Conservation (phyloP, 2,888 invertebrate species). For the Eupithecia tripunctaria region DNA sequence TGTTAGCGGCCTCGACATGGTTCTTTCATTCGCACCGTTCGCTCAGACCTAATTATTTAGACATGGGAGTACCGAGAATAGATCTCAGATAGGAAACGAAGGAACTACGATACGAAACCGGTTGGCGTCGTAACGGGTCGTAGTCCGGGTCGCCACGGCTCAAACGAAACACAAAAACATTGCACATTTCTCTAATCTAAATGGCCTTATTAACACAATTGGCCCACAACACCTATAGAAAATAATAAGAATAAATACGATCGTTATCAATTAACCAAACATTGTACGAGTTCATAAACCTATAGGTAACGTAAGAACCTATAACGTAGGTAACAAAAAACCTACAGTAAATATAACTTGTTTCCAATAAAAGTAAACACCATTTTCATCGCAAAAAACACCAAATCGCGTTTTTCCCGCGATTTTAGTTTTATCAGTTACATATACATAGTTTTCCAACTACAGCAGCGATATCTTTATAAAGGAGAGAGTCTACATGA, state of each 20-base stretch:
- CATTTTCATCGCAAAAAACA: too few species aligned
- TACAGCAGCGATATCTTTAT: not conserved
- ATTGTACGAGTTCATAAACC: too few species aligned
- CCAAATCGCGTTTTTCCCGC: too few species aligned
- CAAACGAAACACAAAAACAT: constrained; percentile 39
- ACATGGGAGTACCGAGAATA: constrained; percentile 48
- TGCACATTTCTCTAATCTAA: constrained; percentile 30
- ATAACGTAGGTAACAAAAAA: too few species aligned
- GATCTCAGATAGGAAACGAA: constrained; percentile 67
- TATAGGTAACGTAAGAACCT: too few species aligned
- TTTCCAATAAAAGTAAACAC: too few species aligned
- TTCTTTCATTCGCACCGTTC: constrained; percentile 68
- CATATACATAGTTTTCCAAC: too few species aligned
- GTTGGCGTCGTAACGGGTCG: constrained; percentile 54
- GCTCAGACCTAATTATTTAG: constrained; percentile 65
- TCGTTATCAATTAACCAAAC: not conserved
- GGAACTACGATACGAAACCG: constrained; percentile 55
- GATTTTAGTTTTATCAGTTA: too few species aligned
- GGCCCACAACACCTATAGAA: not conserved
- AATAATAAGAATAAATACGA: not conserved
- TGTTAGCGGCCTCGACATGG: constrained; percentile 69
- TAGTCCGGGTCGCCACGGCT: constrained; percentile 47
- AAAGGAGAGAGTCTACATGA: not conserved
- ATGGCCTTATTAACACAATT: constrained; percentile 23
- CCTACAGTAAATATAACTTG: too few species aligned